Base-by-base conservation (phyloP, 1,140 invertebrate genomes). In the Pemphigus obesinymphae region DNA sequence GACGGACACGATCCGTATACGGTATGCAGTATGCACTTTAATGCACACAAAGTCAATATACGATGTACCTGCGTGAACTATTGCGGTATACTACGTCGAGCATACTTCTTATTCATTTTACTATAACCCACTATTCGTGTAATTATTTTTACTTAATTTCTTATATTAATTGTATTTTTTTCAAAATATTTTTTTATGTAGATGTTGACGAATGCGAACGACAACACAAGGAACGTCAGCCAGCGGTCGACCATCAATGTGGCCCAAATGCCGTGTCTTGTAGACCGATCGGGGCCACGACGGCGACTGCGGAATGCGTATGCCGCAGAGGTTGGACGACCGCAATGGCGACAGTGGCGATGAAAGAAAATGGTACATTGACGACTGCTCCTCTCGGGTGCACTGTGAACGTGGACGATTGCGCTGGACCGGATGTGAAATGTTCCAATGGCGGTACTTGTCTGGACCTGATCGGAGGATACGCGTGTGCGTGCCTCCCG, bases 401-500 rank as follows among this genome's bases (percentile, higher is more conserved):
- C 88, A 92, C 94, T 84, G 90, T 93, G 84, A 95, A 97, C 87
- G 95, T 97, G 85, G 91, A 95, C 86, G 94, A 94, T 86, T 98
- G 97, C 87, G 90, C 91, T 11, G 93, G 93, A 5, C 50, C 73
- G 31, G 48, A 76, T 13, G 48, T 58, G 50, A 95, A 96, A 85
- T 97, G 95, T 87, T 89, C 92, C 83, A 92, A 97, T 87, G 93
- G 93, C n/a, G 95, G 94, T 8, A 92, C 92, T 2, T 97, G 96
- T 88, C 92, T 93, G 83, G 94, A 97, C 87, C 88, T 92, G 29
- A 91, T 94, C 72, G 92, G 94, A 85, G 92, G 93, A 85, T 96
- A 94, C 87, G 90, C 92, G 84, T 96, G 94, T 86, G 92, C 93
- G 58, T 96, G 94, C 87, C 90, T 90, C 61, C 89, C 91, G 1